Evolutionary conservation across 35 echinoderm and acorn worm genomes (phyloP), one percentile per base, ranked within the genome.

Genomic region (Apostichopus parvimensis): DNA sequence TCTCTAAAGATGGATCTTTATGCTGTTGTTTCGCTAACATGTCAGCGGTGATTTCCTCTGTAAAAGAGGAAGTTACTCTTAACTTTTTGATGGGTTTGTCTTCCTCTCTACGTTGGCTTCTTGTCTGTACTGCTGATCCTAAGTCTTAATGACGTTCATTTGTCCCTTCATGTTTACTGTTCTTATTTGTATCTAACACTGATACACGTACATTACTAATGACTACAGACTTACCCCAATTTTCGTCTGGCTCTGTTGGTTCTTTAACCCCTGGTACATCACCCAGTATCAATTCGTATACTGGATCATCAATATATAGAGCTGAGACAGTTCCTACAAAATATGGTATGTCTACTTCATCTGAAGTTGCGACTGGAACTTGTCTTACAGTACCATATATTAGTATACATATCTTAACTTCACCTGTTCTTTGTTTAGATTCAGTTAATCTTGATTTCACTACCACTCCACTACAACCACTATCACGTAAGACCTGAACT

Each of bases 381-480:
- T 23, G 54, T 56, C 24, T 86, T 56, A 86, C 83, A 23, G 83
- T 86, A 86, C 83, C 83, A 86, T 86, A 0, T 5, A 86, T 86
- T 21, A 86, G 10, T 18, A 57, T 56, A 65, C 83, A 86, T 5
- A 14, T 86, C 57, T 57, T 28, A 56, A 12, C 55, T 22, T 86
- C 83, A 59, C 83, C 83, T n/a, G 83, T 86, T 5, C 8, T 56
- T 65, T 86, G 54, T 21, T 8, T 6, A 0, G 5, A 4, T 57
- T 86, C 25, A 10, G 62, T 57, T 57, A 59, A 24, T 53, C 21
- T 61, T 59, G 10, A 20, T 21, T 18, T 52, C 57, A 57, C 56
- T n/a, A 87, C 83, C 20, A 58, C 83, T 8, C 34, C 56, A 87
- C 56, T 87, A 24, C 83, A 87, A 17, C 83, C 83, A 9, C 15